phyloP scores from a whole-genome alignment of 2,888 invertebrate genomes.

The Byasa hedistus region DNA sequence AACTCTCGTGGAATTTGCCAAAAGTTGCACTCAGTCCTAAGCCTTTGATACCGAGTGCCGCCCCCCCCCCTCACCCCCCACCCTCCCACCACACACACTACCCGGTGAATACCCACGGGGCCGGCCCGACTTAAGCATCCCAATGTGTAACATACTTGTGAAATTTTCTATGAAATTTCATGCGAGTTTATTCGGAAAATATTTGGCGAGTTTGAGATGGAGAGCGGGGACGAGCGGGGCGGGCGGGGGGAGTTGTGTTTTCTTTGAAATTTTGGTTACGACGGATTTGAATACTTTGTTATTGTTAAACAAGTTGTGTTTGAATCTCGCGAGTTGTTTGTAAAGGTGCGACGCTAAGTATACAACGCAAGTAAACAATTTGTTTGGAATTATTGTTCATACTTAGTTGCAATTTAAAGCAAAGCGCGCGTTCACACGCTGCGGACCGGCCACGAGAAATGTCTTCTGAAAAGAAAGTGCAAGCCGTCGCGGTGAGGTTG shows the following conservation, averaged over 20 bases:
- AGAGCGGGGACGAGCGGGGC: slow-evolving; percentile 1
- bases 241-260: slow-evolving; percentile 19
- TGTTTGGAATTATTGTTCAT: no score
- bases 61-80: not conserved
- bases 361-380: no score
- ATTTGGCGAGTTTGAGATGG: slow-evolving; percentile 16
- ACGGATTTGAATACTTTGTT: slow-evolving; percentile 15
- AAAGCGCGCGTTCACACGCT: no score
- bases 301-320: slow-evolving; percentile 6
- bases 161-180: slow-evolving; percentile 27
- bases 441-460: no score
- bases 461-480: no score
- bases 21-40: slow-evolving; percentile 18
- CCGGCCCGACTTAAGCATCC: slow-evolving; percentile 5
- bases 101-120: slow-evolving; percentile 13
- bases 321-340: slow-evolving; percentile 12
- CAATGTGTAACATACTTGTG: slow-evolving; percentile 24
- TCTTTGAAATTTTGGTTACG: slow-evolving; percentile 17
- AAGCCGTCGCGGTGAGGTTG: no score
- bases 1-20: slow-evolving; percentile 18
- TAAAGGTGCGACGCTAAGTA: not conserved
- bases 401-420: no score
- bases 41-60: slow-evolving; percentile 20
- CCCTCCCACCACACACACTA: slow-evolving; percentile 2
- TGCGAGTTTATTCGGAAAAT: slow-evolving; percentile 26